These are phyloP conservation scores for Oreochromis grahami DNA, from an alignment of 2,797 vertebrate genomes.

Conservation along the genomic window DNA sequence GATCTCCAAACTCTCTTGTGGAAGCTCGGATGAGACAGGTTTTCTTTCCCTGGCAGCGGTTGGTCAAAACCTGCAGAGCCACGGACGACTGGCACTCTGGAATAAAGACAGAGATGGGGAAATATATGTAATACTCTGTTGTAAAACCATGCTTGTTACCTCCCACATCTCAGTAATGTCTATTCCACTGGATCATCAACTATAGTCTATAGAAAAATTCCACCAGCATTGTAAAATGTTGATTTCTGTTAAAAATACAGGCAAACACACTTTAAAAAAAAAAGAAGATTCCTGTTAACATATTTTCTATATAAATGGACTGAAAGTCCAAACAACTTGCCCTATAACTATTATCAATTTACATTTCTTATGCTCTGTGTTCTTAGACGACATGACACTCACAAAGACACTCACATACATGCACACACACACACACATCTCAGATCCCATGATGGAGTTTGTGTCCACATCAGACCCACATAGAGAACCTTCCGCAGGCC, in stretches of 20 bases:
- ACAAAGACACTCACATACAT: neutral
- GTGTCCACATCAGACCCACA: slow-evolving; percentile 24
- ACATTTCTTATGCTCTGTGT: neutral
- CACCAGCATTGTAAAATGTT: neutral
- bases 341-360: neutral
- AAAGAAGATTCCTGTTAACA: neutral
- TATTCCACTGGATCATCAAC: neutral
- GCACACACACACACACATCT: slow-evolving; percentile 2
- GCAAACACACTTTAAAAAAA: rapidly evolving
- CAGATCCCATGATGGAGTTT: neutral
- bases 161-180: neutral
- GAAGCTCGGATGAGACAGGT: slow-evolving; percentile 83
- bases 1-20: slow-evolving; percentile 86
- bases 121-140: neutral
- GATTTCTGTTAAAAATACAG: neutral
- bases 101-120: neutral
- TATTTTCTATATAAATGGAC: neutral
- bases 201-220: neutral
- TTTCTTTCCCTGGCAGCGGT: slow-evolving; percentile 84
- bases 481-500: slow-evolving; percentile 20
- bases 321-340: neutral
- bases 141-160: neutral
- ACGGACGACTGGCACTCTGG: slow-evolving; percentile 83
- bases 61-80: slow-evolving; percentile 81
- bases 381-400: neutral